Evolutionary conservation across 2,888 invertebrate species (phyloP), one percentile per base, ranked within the genome.

Genomic region (Panzeria rudis): DNA sequence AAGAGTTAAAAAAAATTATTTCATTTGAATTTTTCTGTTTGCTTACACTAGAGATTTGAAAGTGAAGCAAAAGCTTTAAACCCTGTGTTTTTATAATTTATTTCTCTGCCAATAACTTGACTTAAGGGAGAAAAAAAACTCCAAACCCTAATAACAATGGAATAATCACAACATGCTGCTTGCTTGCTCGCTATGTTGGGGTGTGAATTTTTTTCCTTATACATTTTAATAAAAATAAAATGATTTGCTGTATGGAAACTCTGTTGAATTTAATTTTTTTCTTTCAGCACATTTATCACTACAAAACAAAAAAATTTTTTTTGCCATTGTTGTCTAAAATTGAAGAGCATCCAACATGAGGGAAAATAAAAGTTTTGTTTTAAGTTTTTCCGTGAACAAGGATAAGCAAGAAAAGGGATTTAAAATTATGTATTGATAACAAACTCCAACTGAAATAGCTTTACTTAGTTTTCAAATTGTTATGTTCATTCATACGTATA

Each of bases 291-390:
- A 62, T 41, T 64, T 64, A 44, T 44, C 64, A 64, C 44, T 29
- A n/a, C 25, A 64, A 64, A 64, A 47, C 47, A 66, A 47, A 47
- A 66, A 7, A 35, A 11, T 38, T 38, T 29, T 38, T 35, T 38
- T 38, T 38, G 38, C 15, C 23, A 64, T 62, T 62, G 44, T 44
- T 25, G 47, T n/a, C 29, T 29, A 13, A 44, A 44, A 64, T 11
- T 15, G 20, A 23, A 41, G 25, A 41, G 23, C 2, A 23, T 62
- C 20, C 20, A 50, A 50, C 3, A 50, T 50, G 17, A 66, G 17
- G 11, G 17, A 66, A 66, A 29, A 15, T 4, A 66, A 66, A 47
- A 44, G 9, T 64, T 44, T 23, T 44, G 25, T 3, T 29, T 61
- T 35, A 13, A 35, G 17, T 35, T 61, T 29, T 35, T 61, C 20